These are phyloP conservation scores for Tonatia bakeri DNA, from an alignment of 2,113 vertebrate species.

Conservation along the genomic window DNA sequence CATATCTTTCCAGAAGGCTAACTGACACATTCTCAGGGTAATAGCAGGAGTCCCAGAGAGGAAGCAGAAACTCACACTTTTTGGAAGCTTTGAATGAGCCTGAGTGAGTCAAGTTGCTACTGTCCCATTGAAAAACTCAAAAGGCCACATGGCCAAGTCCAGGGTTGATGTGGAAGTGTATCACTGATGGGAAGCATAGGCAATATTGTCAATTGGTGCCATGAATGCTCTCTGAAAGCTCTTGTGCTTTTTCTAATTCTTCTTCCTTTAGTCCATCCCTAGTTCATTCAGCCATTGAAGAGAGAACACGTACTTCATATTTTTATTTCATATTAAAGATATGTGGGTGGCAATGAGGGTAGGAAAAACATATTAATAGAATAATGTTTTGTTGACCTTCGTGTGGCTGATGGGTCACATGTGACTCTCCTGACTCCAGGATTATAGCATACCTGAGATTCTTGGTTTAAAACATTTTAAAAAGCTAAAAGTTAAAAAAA, in stretches of 20 bases:
- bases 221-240: not conserved
- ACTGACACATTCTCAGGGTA: not conserved
- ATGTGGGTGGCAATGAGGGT: not conserved
- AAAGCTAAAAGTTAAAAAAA: not conserved
- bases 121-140: not conserved
- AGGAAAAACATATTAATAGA: not conserved
- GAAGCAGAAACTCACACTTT: not conserved
- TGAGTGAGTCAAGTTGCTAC: not conserved
- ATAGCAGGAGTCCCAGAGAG: not conserved
- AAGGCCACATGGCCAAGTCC: not conserved
- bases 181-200: not conserved
- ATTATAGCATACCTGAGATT: not conserved
- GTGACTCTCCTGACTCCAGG: not conserved
- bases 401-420: not conserved
- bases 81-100: conserved; percentile 1
- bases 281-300: not conserved
- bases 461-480: not conserved
- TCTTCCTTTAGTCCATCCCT: not conserved
- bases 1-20: not conserved
- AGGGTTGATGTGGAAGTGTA: not conserved
- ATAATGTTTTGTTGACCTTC: not conserved
- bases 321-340: conserved; percentile 5
- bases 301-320: not conserved
- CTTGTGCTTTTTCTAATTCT: not conserved
- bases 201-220: not conserved